Percentiles rank a stretch among this genome's conserved stretches.
Conservation (phyloP, 2,888 invertebrate genomes). For the Poecilobothrus nobilitatus region DNA sequence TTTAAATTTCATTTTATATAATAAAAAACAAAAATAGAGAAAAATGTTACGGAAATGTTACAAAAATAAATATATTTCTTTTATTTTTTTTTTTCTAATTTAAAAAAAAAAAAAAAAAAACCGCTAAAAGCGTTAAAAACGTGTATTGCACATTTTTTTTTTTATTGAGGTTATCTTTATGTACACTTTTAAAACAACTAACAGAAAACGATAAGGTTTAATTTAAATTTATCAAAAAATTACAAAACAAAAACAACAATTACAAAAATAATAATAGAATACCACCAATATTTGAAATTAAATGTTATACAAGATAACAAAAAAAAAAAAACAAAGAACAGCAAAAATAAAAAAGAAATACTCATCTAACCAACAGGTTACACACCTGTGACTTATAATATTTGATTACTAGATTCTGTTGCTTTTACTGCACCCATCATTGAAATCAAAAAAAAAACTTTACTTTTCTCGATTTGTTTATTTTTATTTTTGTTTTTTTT, state of each 20-base stretch:
- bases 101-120: no score
- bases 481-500: neutral
- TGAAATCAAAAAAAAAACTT: no score
- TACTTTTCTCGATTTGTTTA: neutral
- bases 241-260: neutral
- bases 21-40: no score
- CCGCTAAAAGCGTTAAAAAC: no score
- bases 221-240: neutral
- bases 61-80: neutral
- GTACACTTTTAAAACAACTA: no score
- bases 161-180: no score
- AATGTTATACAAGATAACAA: neutral
- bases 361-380: constrained; percentile 6
- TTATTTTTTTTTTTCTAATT: no score
- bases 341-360: neutral
- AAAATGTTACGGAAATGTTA: neutral
- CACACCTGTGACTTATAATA: constrained; percentile 3
- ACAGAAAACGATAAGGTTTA: neutral
- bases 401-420: neutral
- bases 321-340: neutral
- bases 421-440: neutral
- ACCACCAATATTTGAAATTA: neutral
- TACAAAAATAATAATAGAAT: neutral
- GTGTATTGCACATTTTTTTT: no score
- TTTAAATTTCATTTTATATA: no score